phyloP scores from a whole-genome alignment of 2,113 vertebrate species.

The Engystomops pustulosus region DNA sequence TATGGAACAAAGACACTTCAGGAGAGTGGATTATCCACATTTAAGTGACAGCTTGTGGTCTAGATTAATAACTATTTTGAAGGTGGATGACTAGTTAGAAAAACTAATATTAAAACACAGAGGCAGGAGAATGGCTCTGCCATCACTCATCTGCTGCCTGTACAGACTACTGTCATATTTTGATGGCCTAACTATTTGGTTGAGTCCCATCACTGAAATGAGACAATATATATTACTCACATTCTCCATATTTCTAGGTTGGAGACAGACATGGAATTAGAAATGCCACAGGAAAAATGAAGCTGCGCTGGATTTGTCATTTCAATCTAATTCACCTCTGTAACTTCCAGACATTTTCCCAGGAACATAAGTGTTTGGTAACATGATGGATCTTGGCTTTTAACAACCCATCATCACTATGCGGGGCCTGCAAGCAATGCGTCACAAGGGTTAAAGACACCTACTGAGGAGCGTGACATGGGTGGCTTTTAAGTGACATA shows the following conservation, averaged over 20 bases:
- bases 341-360: background rate
- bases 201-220: background rate
- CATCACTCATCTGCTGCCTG: background rate
- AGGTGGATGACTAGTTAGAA: background rate
- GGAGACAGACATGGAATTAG: slow-evolving; percentile 15
- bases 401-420: slow-evolving; percentile 7
- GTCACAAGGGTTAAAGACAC: slow-evolving; percentile 38
- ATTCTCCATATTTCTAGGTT: background rate
- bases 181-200: slow-evolving; percentile 2
- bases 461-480: slow-evolving; percentile 27
- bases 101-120: background rate
- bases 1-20: background rate
- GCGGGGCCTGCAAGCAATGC: slow-evolving; percentile 35
- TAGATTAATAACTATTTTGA: background rate
- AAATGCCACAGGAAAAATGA: slow-evolving; percentile 27
- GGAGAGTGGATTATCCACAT: background rate
- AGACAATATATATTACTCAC: slow-evolving; percentile 24
- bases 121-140: background rate
- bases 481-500: slow-evolving; percentile 19
- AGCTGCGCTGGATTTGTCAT: slow-evolving; percentile 27
- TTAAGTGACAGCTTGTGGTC: background rate
- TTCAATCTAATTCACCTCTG: slow-evolving; percentile 28
- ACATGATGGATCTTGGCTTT: background rate
- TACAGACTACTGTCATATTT: background rate
- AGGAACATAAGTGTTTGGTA: slow-evolving; percentile 15